A percentile compares a stretch with the other conserved stretches of the same genome.
These are phyloP conservation scores for Ferdinandea cuprea DNA, from an alignment of 2,888 invertebrate genomes.

Conservation along the genomic window DNA sequence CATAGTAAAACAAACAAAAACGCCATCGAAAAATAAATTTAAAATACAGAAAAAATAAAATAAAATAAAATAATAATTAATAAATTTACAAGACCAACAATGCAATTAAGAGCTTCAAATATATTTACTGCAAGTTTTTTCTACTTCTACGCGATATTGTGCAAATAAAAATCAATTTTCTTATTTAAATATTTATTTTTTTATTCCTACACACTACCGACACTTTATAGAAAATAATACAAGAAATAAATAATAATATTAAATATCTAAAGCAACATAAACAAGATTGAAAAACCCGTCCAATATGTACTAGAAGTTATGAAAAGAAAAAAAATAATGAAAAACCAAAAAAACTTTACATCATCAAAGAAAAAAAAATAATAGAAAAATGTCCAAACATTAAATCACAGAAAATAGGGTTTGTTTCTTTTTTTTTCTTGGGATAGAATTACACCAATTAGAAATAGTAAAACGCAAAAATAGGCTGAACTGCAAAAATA, in stretches of 20 bases:
- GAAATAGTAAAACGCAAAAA: conserved; percentile 60
- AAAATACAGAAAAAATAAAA: conserved; percentile 40
- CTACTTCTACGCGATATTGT: conserved; percentile 67
- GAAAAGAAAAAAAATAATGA: conserved; percentile 46
- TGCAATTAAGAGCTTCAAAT: conserved; percentile 75
- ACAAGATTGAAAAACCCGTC: conserved; percentile 75
- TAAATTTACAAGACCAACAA: conserved; percentile 66
- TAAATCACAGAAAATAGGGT: conserved; percentile 28
- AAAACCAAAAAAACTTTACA: conserved; percentile 59
- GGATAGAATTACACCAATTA: conserved; percentile 46
- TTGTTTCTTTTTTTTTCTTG: too few species aligned
- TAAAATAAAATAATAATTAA: conserved; percentile 33
- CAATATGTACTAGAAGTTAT: conserved; percentile 72
- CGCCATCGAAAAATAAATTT: conserved; percentile 52
- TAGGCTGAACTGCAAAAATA: conserved; percentile 60
- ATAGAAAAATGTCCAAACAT: conserved; percentile 47
- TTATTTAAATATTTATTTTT: conserved; percentile 14
- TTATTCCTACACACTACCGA: conserved; percentile 46
- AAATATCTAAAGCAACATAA: conserved; percentile 68
- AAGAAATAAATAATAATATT: conserved; percentile 31
- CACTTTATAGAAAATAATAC: conserved; percentile 31
- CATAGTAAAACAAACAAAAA: conserved; percentile 29
- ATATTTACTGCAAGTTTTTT: conserved; percentile 68
- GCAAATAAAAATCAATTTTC: conserved; percentile 24
- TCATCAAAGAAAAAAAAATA: conserved; percentile 33